phyloP scores from a whole-genome alignment of 2,113 vertebrate species.

The Benitochromis conjunctus region DNA sequence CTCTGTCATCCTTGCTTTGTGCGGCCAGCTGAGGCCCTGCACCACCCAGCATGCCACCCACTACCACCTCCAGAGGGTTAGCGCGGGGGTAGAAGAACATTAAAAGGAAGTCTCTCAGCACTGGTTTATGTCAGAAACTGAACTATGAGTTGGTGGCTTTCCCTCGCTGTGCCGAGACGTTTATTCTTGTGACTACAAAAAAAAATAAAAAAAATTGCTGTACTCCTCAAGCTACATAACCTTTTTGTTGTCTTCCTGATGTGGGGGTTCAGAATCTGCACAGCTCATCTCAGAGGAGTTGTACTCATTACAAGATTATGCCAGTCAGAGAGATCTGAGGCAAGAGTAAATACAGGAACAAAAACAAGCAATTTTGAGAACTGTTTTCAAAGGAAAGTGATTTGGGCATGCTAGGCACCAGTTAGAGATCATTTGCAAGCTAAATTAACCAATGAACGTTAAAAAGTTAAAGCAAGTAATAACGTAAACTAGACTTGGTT shows the following conservation, averaged over 20 bases:
- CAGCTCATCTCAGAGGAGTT: background rate
- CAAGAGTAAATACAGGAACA: background rate
- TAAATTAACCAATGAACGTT: background rate
- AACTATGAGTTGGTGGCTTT: background rate
- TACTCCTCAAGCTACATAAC: background rate
- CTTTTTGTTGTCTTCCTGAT: background rate
- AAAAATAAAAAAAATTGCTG: background rate
- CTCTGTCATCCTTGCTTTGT: constrained; percentile 29
- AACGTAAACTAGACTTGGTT: background rate
- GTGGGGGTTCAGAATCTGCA: background rate
- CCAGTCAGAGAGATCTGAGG: background rate
- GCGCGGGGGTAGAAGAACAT: background rate
- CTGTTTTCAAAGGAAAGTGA: background rate
- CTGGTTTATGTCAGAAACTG: constrained; percentile 5
- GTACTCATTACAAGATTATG: background rate
- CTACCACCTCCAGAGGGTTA: constrained; percentile 9
- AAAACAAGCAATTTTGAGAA: background rate
- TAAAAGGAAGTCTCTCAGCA: constrained; percentile 10
- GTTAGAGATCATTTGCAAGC: background rate
- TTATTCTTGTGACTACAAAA: background rate
- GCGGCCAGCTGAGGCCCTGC: constrained; percentile 18
- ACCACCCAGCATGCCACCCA: background rate
- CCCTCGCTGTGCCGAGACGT: background rate
- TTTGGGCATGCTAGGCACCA: background rate
- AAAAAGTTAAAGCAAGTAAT: background rate